A percentile compares a stretch with the other conserved stretches of the same genome.
Conservation (phyloP, 2,888 invertebrate genomes). For the Balanococcus diminutus region DNA sequence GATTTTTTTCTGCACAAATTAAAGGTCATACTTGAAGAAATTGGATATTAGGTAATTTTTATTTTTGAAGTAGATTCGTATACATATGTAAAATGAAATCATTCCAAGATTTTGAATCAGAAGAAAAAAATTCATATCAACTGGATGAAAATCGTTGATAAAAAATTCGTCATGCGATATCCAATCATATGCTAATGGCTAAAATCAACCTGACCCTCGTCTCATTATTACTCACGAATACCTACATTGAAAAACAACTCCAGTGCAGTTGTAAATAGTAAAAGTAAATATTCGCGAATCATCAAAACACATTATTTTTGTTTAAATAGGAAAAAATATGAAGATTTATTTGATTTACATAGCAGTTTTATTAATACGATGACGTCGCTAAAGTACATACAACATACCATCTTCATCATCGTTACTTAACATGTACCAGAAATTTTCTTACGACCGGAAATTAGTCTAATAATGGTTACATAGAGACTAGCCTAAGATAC, state of each 20-base stretch:
- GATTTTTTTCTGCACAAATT: no score
- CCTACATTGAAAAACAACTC: background rate
- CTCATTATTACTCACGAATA: background rate
- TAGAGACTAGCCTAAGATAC: background rate
- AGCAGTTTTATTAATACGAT: background rate
- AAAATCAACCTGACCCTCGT: background rate
- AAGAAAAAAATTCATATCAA: background rate
- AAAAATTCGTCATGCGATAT: background rate
- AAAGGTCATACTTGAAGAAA: no score
- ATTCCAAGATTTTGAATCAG: no score
- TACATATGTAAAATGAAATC: no score
- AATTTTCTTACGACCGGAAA: background rate
- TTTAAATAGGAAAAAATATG: background rate
- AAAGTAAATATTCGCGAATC: constrained; percentile 5
- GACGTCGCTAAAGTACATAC: background rate
- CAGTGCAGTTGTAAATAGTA: background rate
- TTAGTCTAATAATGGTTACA: background rate
- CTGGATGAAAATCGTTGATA: background rate
- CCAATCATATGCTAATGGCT: constrained; percentile 17
- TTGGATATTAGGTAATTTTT: no score
- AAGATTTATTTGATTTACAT: background rate
- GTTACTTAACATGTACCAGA: background rate
- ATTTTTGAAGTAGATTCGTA: no score
- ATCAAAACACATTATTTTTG: background rate
- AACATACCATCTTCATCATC: background rate